Evolutionary conservation across 2,888 invertebrate genomes (phyloP), one percentile per base, ranked within the genome.

Genomic region (Trichopria drosophilae): DNA sequence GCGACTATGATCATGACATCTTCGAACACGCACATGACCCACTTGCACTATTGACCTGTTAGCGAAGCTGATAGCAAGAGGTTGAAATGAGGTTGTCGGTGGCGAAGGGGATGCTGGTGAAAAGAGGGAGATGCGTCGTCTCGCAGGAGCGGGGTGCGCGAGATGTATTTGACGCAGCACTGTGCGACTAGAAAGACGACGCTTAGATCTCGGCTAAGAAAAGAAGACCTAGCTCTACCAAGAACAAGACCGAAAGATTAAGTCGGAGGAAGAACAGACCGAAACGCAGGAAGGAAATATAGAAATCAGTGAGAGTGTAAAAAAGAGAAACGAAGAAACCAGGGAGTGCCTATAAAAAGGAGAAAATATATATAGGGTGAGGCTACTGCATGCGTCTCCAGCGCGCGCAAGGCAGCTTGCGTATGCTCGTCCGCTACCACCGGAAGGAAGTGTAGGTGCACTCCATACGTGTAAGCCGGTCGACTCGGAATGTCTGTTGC

Each of bases 21-120:
- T n/a, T n/a, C 49, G 53, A 42, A 55, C 55, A 59, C 60, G 56
- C 53, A 64, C 63, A 55, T 71, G 69, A 71, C 71, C 71, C 57
- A 69, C 58, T 71, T 71, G 54, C 63, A 57, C 61, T 68, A 67
- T 65, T 64, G 64, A 66, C 66, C 69, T 65, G 66, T 67, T 62
- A 63, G 63, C 61, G 61, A 62, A 61, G 31, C 45, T 59, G 58
- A 51, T 57, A 53, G 58, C 57, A 56, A 59, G 57, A 59, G 58
- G 58, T 59, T 58, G 61, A 63, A 55, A 58, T 51, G 53, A 47
- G 56, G 62, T 57, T 58, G 54, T 51, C 51, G 50, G 47, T 28
- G 46, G 40, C 44, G 45, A 50, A 51, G 53, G 56, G 55, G 42
- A 34, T 53, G 47, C 40, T 43, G 55, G 47, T 39, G 52, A n/a